Evolutionary conservation across 2,797 vertebrate genomes (phyloP).

Genomic region (Limnodromus scolopaceus): DNA sequence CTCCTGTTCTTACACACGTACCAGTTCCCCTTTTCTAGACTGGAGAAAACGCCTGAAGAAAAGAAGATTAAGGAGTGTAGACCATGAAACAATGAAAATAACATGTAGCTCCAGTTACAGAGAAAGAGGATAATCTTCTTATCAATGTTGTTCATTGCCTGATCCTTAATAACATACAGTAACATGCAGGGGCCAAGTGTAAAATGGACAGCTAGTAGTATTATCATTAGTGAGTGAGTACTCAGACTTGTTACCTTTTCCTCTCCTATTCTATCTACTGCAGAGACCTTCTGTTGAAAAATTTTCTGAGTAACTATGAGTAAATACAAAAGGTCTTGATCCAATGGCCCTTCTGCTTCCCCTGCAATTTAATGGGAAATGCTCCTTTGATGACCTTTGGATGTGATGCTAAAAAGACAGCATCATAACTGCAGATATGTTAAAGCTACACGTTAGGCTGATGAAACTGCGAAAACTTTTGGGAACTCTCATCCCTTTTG

Average conservation of each 20-base stretch:
- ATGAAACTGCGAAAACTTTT: background rate
- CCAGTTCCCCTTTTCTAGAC: background rate
- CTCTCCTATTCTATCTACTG: background rate
- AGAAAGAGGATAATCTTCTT: background rate
- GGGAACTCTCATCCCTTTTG: background rate
- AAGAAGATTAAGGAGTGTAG: background rate
- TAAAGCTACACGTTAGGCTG: background rate
- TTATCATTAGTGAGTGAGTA: background rate
- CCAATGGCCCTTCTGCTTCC: background rate
- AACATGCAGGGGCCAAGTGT: background rate
- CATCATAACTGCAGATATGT: background rate
- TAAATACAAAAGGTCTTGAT: background rate
- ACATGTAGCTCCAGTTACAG: background rate
- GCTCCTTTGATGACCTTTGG: background rate
- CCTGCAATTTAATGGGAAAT: background rate
- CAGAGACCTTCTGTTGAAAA: background rate
- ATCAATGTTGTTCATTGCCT: background rate
- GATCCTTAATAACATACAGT: background rate
- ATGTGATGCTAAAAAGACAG: background rate
- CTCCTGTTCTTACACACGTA: rapidly evolving
- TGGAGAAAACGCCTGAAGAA: background rate
- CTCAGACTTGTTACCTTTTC: background rate
- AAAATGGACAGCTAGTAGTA: background rate
- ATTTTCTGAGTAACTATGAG: background rate
- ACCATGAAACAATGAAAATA: background rate